These are phyloP conservation scores for Listronotus bonariensis DNA, from an alignment of 1,140 invertebrate species.

Conservation along the genomic window DNA sequence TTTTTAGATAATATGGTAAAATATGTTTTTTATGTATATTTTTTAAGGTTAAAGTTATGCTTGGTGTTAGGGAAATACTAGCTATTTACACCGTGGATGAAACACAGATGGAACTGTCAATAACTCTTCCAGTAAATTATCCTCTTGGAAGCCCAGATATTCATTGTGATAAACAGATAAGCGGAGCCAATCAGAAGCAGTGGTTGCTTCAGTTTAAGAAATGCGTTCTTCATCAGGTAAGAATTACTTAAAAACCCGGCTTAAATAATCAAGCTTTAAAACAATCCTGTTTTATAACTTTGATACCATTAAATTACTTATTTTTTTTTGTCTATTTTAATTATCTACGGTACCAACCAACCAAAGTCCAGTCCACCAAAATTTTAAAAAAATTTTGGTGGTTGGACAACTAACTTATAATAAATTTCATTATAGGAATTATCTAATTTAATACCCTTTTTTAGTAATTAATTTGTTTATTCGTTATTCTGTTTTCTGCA, in stretches of 20 bases:
- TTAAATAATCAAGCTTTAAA: neutral
- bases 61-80: slow-evolving; percentile 73
- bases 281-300: too few relatives aligned
- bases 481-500: too few relatives aligned
- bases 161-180: slow-evolving; percentile 67
- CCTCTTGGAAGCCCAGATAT: slow-evolving; percentile 76
- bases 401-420: too few relatives aligned
- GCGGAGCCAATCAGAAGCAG: slow-evolving; percentile 67
- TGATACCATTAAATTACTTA: too few relatives aligned
- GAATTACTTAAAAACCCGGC: neutral
- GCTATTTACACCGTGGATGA: slow-evolving; percentile 84
- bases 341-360: too few relatives aligned
- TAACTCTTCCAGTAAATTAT: slow-evolving; percentile 79
- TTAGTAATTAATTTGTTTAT: too few relatives aligned
- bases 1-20: too few relatives aligned
- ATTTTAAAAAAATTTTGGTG: too few relatives aligned
- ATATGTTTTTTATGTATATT: slow-evolving; percentile 10
- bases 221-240: slow-evolving; percentile 79
- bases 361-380: too few relatives aligned
- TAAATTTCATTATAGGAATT: too few relatives aligned
- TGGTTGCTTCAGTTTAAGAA: slow-evolving; percentile 81
- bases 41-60: slow-evolving; percentile 73
- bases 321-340: too few relatives aligned
- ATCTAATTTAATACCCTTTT: too few relatives aligned
- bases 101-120: slow-evolving; percentile 76